Conservation (phyloP, 2,113 vertebrate species). For the Oreochromis aureus region DNA sequence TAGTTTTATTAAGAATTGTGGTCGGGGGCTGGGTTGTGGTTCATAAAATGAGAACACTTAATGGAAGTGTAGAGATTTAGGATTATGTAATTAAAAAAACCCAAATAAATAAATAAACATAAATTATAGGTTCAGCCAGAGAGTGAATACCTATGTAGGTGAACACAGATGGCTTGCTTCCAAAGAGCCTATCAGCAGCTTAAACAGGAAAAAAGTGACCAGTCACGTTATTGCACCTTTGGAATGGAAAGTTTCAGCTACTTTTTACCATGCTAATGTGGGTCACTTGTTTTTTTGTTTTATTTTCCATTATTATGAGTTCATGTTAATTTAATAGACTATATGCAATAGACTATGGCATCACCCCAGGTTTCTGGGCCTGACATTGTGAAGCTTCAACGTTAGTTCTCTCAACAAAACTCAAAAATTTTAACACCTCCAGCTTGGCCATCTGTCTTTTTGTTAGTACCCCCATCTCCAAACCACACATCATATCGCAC, state of each 20-base stretch:
- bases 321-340: neutral
- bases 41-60: rapidly evolving
- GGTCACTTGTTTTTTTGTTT: neutral
- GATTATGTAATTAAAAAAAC: neutral
- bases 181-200: rapidly evolving
- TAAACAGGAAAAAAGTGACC: neutral
- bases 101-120: neutral
- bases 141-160: rapidly evolving
- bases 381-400: rapidly evolving
- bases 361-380: neutral
- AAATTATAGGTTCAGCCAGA: rapidly evolving
- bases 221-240: neutral
- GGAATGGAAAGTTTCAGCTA: neutral
- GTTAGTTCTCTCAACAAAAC: neutral
- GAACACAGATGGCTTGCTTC: rapidly evolving
- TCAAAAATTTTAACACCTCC: rapidly evolving
- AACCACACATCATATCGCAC: neutral
- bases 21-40: neutral
- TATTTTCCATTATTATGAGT: rapidly evolving
- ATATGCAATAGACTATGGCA: rapidly evolving
- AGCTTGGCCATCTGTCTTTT: neutral
- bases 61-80: rapidly evolving
- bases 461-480: rapidly evolving
- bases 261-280: neutral
- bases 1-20: neutral